These are phyloP conservation scores for Numida meleagris DNA, from an alignment of 2,113 vertebrate species.

Conservation along the genomic window DNA sequence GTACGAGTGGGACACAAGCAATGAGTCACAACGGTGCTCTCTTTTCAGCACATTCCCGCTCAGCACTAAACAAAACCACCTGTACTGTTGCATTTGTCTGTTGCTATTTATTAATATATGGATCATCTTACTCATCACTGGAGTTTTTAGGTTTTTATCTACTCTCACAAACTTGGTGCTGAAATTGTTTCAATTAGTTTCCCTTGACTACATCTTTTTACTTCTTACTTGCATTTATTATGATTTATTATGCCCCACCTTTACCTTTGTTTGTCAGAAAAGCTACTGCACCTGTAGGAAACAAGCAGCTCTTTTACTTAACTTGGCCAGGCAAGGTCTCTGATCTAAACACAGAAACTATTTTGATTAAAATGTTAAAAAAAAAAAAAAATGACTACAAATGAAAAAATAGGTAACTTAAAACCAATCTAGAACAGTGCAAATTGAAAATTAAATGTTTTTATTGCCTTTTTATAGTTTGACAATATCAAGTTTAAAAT, in stretches of 20 bases:
- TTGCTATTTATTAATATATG: neutral
- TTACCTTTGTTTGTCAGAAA: neutral
- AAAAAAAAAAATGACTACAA: neutral
- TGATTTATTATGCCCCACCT: neutral
- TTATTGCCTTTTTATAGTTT: neutral
- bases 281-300: neutral
- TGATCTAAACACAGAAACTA: neutral
- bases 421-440: neutral
- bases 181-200: neutral
- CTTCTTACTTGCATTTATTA: neutral
- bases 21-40: neutral
- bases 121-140: neutral
- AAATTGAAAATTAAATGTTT: neutral
- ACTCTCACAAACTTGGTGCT: neutral
- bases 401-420: neutral
- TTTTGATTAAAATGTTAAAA: neutral
- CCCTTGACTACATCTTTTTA: neutral
- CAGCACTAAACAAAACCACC: neutral
- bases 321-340: neutral
- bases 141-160: neutral
- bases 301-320: neutral
- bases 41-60: neutral
- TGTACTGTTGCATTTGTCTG: neutral
- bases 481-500: neutral
- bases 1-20: neutral